Conservation (phyloP, 2,113 vertebrate species). For the Phalacrocorax aristotelis region DNA sequence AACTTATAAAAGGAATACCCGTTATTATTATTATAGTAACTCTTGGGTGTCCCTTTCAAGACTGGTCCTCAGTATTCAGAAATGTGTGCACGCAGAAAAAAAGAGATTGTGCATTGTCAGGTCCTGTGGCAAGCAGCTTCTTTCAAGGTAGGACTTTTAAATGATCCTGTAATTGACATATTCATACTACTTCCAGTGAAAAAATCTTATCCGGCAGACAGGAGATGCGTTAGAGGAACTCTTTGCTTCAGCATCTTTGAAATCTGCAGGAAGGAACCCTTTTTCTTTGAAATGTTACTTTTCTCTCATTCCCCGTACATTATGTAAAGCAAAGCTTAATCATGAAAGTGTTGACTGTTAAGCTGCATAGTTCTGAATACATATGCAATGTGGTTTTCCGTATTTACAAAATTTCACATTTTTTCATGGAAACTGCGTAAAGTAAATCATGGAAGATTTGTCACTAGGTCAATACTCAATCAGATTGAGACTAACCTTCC, state of each 20-base stretch:
- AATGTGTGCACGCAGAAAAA: not conserved
- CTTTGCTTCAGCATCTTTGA: slow-evolving; percentile 24
- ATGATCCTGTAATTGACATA: slow-evolving; percentile 1
- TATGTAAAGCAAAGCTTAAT: slow-evolving; percentile 31
- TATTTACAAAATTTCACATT: not conserved
- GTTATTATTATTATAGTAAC: not conserved
- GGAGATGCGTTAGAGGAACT: not conserved
- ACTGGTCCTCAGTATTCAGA: not conserved
- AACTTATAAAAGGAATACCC: not conserved
- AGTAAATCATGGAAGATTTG: not conserved
- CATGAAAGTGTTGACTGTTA: slow-evolving; percentile 1
- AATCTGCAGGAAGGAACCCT: not conserved
- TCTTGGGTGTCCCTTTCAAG: not conserved
- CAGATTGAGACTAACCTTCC: not conserved
- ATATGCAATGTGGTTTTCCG: not conserved
- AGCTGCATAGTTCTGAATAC: not conserved
- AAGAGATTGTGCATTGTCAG: not conserved
- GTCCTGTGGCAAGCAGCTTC: not conserved
- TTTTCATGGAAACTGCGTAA: not conserved
- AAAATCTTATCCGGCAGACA: not conserved
- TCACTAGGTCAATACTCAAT: not conserved
- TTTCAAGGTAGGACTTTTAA: not conserved
- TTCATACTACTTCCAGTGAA: not conserved
- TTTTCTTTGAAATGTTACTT: slow-evolving; percentile 17
- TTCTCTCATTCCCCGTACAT: not conserved